Base-by-base conservation (phyloP, 2,113 vertebrate genomes). In the Camelus dromedarius region DNA sequence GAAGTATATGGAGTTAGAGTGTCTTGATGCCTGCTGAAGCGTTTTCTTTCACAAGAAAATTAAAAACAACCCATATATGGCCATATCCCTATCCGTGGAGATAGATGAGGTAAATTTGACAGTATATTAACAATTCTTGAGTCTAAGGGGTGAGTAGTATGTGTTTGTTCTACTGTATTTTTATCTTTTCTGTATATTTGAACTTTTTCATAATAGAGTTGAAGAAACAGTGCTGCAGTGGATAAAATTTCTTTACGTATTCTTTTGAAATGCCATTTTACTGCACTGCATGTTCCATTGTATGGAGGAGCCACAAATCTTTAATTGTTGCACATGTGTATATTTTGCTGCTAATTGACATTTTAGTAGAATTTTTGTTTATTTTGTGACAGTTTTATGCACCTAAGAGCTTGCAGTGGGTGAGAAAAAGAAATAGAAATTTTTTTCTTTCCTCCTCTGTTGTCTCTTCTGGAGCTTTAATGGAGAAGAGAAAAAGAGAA, bases 301-400 rank as follows among this genome's bases (percentile, higher is more conserved):
- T 75, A 35, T 81, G 38, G 38, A 93, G 22, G 77, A 77, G 8
- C 35, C 48, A 79, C 62, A 91, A 7, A 79, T 87, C 81, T 87
- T 80, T 42, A 73, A 46, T n/a, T 72, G 38, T 86, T 89, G 12
- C 46, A n/a, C 19, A 5, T 54, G 38, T 83, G 13, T 80, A 0
- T 83, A 26, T 80, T 93, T 91, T 89, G 52, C 18, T 75, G 62
- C 66, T 90, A 28, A 42, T 76, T 95, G 50, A 70, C 15, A 42
- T 86, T 93, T 83, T 60, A 50, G n/a, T 81, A 66, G 62, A 48
- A 19, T 72, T 83, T 96, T 64, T 89, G 14, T 79, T 85, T 79
- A 52, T 87, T 93, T 88, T 91, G 13, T 86, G 73, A 50, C 66
- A 90, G 35, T 50, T 88, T 92, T 92, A 60, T 73, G 28, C 30